phyloP scores from a whole-genome alignment of 2,888 invertebrate species.

The Agriopis marginaria region DNA sequence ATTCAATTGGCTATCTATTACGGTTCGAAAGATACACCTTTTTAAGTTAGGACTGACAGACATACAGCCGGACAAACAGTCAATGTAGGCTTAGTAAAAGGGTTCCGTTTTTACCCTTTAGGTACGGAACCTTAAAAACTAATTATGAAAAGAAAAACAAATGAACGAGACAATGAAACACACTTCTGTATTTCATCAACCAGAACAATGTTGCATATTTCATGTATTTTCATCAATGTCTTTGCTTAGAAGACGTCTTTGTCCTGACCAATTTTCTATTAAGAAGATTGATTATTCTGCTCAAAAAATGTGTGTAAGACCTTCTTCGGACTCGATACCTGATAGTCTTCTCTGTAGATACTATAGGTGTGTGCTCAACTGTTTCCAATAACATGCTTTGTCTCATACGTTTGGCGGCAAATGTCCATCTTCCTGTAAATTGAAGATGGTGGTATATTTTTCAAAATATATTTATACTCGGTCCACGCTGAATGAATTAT shows the following conservation, averaged over 20 bases:
- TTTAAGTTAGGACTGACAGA: too few relatives aligned
- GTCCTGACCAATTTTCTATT: slow-evolving; percentile 55
- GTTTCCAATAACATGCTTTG: slow-evolving; percentile 40
- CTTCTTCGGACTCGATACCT: slow-evolving; percentile 60
- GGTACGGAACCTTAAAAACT: too few relatives aligned
- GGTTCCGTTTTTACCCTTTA: too few relatives aligned
- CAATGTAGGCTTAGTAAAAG: too few relatives aligned
- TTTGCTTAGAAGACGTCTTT: slow-evolving; percentile 39
- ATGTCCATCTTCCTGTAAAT: slow-evolving; percentile 1
- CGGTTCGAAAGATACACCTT: too few relatives aligned
- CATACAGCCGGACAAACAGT: too few relatives aligned
- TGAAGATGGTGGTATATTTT: not conserved
- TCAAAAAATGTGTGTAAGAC: slow-evolving; percentile 55
- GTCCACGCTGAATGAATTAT: too few relatives aligned
- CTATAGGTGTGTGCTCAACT: slow-evolving; percentile 46
- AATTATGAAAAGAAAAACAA: not conserved
- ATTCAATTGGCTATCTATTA: too few relatives aligned
- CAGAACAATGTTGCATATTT: not conserved
- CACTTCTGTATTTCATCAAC: not conserved
- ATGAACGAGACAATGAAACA: not conserved
- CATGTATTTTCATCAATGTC: slow-evolving; percentile 23
- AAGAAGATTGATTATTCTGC: slow-evolving; percentile 63
- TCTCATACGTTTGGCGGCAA: slow-evolving; percentile 34
- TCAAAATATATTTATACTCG: too few relatives aligned
- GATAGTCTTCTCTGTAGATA: slow-evolving; percentile 54